Conservation (phyloP, 2,113 vertebrate species). For the Trogon melanurus region DNA sequence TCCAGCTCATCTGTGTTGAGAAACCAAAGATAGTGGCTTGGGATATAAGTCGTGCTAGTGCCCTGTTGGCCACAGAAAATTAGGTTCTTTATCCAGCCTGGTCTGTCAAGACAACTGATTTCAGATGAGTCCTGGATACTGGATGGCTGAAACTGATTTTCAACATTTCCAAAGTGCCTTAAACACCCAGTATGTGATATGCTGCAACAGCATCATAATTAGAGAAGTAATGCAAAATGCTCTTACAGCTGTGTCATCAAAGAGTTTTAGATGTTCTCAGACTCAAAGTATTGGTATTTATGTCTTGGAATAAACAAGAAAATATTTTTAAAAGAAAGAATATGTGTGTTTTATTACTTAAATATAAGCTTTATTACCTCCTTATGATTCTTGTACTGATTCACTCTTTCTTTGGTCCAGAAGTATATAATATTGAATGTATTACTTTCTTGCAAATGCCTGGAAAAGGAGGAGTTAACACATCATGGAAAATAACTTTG, state of each 20-base stretch:
- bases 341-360: not conserved
- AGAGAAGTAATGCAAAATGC: not conserved
- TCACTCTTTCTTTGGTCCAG: not conserved
- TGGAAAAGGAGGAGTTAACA: constrained; percentile 47
- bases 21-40: not conserved
- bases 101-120: not conserved
- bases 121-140: not conserved
- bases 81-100: not conserved
- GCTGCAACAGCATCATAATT: not conserved
- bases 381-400: constrained; percentile 5
- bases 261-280: not conserved
- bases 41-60: not conserved
- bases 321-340: not conserved
- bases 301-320: constrained; percentile 11
- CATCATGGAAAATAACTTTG: constrained; percentile 44
- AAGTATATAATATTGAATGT: not conserved
- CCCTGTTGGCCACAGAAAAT: not conserved
- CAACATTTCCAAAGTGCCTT: not conserved
- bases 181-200: not conserved
- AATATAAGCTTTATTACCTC: not conserved
- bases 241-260: not conserved
- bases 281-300: not conserved
- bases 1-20: not conserved
- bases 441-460: constrained; percentile 26
- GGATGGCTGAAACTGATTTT: not conserved